Evolutionary conservation across 2,888 invertebrate species (phyloP), one percentile per base, ranked within the genome.

Genomic region (Aporophyla lueneburgensis): DNA sequence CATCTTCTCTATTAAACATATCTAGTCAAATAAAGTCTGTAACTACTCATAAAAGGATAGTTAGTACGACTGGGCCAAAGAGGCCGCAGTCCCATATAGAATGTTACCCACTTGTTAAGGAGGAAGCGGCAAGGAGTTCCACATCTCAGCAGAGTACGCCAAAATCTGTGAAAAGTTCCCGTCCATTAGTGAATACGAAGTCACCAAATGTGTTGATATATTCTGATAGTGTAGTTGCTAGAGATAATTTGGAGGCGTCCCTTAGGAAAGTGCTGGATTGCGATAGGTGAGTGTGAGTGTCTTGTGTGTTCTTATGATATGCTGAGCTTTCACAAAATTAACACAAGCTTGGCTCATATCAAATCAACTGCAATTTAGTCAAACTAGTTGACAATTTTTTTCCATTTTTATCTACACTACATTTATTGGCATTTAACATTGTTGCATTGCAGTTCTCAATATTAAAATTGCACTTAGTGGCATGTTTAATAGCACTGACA

Each of bases 171-270:
- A 96, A 95, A 91, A 93, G 93, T 91, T 94, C 93, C 96, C 96
- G 96, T 96, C 96, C 96, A 95, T 93, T 96, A 96, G 93, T 96
- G 73, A 96, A 96, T 89, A 96, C 97, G 5, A 98, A 98, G 93
- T 98, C 98, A 66, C 98, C 98, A 5, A 98, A 98, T 95, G 97
- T 98, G 89, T 96, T 98, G 79, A 98, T 98, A 86, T 98, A 98
- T 93, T 98, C 98, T 5, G 98, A 98, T 93, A 98, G 98, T 93
- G 93, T 97, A 76, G 97, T 97, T 46, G 97, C 98, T 65, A 97
- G 97, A 87, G 98, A 98, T 87, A 98, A 98, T 92, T 97, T 98
- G 72, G 98, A 98, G 90, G 95, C 97, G 46, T 98, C 98, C 43
- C 96, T 98, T 67, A 97, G 97, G 78, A 97, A 97, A 86, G 97